Conservation (phyloP, 2,797 vertebrate species). For the Diplodus sargus region DNA sequence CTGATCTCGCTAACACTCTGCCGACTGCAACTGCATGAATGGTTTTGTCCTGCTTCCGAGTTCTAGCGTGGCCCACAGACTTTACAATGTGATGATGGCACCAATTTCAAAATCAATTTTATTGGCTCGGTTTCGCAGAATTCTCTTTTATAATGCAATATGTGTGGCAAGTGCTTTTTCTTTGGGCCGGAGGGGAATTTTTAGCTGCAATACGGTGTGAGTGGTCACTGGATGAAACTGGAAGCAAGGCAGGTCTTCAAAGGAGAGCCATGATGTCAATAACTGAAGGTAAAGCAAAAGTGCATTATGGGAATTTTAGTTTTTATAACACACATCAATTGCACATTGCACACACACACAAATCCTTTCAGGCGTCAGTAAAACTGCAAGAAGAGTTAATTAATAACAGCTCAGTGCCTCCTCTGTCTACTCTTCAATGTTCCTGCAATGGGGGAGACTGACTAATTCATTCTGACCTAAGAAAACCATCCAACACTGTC, state of each 20-base stretch:
- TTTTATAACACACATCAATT: not conserved
- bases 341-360: too few species aligned
- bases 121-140: too few species aligned
- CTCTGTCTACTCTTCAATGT: slow-evolving; percentile 9
- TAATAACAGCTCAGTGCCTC: slow-evolving; percentile 22
- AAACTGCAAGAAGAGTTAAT: not conserved
- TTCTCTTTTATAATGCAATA: too few species aligned
- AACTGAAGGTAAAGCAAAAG: not conserved
- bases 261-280: not conserved
- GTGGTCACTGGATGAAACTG: too few species aligned
- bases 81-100: too few species aligned
- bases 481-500: slow-evolving; percentile 3
- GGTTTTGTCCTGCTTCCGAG: too few species aligned
- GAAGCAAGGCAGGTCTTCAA: too few species aligned
- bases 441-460: not conserved
- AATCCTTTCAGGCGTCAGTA: slow-evolving; percentile 9
- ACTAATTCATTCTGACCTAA: slow-evolving; percentile 10
- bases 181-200: too few species aligned
- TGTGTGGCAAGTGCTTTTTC: too few species aligned
- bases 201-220: too few species aligned
- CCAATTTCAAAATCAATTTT: too few species aligned
- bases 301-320: not conserved
- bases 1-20: not conserved
- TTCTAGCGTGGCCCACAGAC: too few species aligned
- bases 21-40: not conserved